A percentile compares a stretch with the other conserved stretches of the same genome.
Conservation (phyloP, 2,888 invertebrate species). For the Agriotes lineatus region DNA sequence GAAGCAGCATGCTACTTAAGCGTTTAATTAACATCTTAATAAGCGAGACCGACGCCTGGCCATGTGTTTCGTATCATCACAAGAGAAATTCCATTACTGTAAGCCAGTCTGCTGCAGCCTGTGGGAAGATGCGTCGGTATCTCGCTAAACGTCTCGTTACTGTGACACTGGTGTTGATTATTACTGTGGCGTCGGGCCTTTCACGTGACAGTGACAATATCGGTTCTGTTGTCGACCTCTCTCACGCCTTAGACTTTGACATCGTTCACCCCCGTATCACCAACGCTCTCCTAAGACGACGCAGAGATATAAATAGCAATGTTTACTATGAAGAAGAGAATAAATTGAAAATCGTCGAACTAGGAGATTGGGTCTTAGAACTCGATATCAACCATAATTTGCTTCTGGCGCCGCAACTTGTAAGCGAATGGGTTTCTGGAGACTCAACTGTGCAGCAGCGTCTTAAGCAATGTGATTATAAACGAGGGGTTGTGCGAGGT, state of each 20-base stretch:
- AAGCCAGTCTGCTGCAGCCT: conserved; percentile 19
- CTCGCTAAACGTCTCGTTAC: conserved; percentile 4
- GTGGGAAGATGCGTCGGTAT: conserved; percentile 28
- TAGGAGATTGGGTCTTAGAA: conserved; percentile 57
- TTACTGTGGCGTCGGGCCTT: conserved; percentile 5
- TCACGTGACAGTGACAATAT: conserved; percentile 9
- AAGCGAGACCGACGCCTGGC: conserved; percentile 19
- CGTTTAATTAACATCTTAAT: conserved; percentile 30
- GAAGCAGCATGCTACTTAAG: conserved; percentile 21
- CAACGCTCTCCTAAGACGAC: conserved; percentile 44
- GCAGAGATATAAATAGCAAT: conserved; percentile 50
- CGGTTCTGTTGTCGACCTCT: conserved; percentile 27
- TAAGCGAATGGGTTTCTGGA: conserved; percentile 54
- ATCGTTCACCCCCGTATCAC: conserved; percentile 53
- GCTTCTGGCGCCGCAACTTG: conserved; percentile 53
- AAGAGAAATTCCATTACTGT: conserved; percentile 16
- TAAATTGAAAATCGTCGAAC: conserved; percentile 54
- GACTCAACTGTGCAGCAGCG: conserved; percentile 45
- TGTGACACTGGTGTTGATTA: not conserved
- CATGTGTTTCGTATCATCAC: conserved; percentile 34
- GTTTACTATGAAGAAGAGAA: conserved; percentile 50
- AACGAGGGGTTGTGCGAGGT: conserved; percentile 55
- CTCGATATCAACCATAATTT: conserved; percentile 55
- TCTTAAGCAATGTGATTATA: conserved; percentile 55
- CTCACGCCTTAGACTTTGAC: conserved; percentile 42